Evolutionary conservation across 2,888 invertebrate species (phyloP), one percentile per base, ranked within the genome.

Genomic region (Cabera pusaria): DNA sequence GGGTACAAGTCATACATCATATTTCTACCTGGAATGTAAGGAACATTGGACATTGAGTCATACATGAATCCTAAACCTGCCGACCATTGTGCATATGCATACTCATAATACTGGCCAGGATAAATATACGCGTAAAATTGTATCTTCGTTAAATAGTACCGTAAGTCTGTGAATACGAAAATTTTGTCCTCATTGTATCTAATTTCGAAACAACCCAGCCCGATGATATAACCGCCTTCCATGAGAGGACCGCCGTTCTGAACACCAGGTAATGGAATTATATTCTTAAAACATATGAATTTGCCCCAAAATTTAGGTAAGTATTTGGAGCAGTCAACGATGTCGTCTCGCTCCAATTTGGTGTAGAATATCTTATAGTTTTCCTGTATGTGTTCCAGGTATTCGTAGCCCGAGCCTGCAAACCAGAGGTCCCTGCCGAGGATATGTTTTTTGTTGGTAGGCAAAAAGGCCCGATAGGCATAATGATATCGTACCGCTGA

Each of bases 281-380:
- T 1, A 41, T 80, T 80, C n/a, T 18, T 52, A 0, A 76, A 11
- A 27, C 80, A 80, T 7, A 79, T 69, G 31, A 79, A 80, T 43
- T 78, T 78, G 0, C 79, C 80, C 80, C 79, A 80, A 56, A 54
- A 72, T 41, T 80, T 80, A 0, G 78, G 78, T 0, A 79, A 18
- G 14, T 66, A 73, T 2, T 39, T 62, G 0, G 71, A 72, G 41
- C 80, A 80, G 33, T 78, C 73, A 0, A 59, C 56, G 0, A 63
- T 14, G 1, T 48, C 3, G 0, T 2, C n/a, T 11, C 29, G 54
- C 0, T 22, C 6, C 0, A 51, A 6, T 0, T 3, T 1, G 0
- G 32, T 19, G 32, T 49, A 64, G 31, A 59, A 61, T 9, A 79
- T 75, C 29, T 67, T 72, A 31, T 65, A 79, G 40, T 79, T 79